A percentile compares a stretch with the other conserved stretches of the same genome.
Evolutionary conservation across 1,140 invertebrate genomes (phyloP).

Genomic region (Scylla paramamosain): DNA sequence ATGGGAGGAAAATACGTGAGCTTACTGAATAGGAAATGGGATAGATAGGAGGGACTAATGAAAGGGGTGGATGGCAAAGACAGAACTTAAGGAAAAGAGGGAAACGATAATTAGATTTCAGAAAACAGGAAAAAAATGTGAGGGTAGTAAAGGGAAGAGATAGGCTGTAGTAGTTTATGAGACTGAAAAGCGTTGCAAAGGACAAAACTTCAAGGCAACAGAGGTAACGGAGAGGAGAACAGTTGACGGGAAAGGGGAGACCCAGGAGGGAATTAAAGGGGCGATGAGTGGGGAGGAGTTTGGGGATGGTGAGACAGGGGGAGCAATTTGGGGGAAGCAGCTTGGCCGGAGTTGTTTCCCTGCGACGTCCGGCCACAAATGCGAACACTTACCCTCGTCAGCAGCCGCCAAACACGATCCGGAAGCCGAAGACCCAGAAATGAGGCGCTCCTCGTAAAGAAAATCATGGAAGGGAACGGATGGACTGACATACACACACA

Average conservation of each 20-base stretch:
- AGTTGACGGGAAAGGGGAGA: background rate
- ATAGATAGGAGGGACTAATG: background rate
- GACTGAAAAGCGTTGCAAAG: background rate
- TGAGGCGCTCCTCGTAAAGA: background rate
- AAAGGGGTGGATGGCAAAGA: background rate
- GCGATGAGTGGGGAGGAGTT: background rate
- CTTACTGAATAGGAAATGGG: too few species aligned
- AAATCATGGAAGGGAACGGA: too few species aligned
- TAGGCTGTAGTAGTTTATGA: background rate
- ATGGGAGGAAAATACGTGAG: too few species aligned
- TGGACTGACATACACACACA: background rate
- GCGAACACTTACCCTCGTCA: background rate
- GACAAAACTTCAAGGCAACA: background rate
- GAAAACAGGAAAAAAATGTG: background rate
- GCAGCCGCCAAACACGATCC: background rate
- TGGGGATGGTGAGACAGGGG: background rate
- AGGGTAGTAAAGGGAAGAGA: background rate
- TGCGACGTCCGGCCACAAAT: background rate
- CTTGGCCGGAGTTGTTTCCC: background rate
- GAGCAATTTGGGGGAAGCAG: background rate
- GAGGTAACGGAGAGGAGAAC: background rate
- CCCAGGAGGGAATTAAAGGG: background rate
- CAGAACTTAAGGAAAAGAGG: background rate
- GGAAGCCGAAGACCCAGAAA: slow-evolving; percentile 8
- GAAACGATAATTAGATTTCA: background rate